Base-by-base conservation (phyloP, 2,113 vertebrate species). In the Tringa solitaria region DNA sequence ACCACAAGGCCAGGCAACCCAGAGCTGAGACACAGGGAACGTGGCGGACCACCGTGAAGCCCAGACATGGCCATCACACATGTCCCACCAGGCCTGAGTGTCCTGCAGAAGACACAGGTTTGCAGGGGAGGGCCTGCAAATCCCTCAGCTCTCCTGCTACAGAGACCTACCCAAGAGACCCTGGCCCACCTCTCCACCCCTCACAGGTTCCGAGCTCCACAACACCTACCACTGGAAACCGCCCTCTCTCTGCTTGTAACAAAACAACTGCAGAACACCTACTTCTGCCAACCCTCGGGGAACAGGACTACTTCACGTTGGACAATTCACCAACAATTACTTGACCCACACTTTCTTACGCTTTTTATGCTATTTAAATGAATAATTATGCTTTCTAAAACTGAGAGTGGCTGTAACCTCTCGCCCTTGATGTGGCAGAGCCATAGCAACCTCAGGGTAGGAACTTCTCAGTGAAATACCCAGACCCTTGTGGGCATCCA, bases 51-150 rank as follows among this genome's bases (percentile, higher is more conserved):
- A 27, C 30, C 1, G 41, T 0, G 1, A 69, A 56, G 33, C 15
- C 18, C 24, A 77, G 22, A 3, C 13, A 5, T 0, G 3, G n/a
- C 32, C 50, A 65, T 30, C 35, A 35, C 7, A 14, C 5, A 1
- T 0, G 1, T 17, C 60, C 77, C 56, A 67, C 19, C 45, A 45
- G 22, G 28, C 15, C 50, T 53, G 22, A 0, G 0, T 2, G 4
- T 14, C 35, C 57, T 50, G 28, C 20, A 8, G 33, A 26, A 80
- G 59, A 35, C 0, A 0, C 1, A 19, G 69, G 23, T 50, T 50
- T 76, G n/a, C 37, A 67, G 67, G 14, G 37, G 9, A 69, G 20
- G 13, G 20, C 50, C 45, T 53, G 26, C 6, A 10, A 85, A 70
- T 37, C 39, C 35, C 21, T 82, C 56, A 18, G 41, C 37, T 78